Conservation (phyloP, 2,113 vertebrate species). For the Noctilio leporinus region DNA sequence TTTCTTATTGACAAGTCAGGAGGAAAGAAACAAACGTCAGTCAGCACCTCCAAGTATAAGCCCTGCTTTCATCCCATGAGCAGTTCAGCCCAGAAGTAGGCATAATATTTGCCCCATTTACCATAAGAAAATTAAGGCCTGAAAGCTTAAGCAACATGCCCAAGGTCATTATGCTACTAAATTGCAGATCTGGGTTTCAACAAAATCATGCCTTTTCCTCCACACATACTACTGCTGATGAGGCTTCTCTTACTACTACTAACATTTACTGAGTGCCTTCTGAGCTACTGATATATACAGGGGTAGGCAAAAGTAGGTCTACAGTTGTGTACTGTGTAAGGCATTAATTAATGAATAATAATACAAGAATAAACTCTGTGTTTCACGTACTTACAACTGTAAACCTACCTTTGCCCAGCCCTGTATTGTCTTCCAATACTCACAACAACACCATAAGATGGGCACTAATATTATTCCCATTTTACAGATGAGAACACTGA, state of each 20-base stretch:
- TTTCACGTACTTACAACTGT: background rate
- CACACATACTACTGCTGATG: background rate
- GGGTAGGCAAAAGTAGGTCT: background rate
- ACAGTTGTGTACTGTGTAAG: background rate
- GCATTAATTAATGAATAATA: background rate
- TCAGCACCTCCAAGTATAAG: background rate
- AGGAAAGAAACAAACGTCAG: background rate
- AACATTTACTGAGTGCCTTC: background rate
- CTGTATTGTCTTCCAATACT: background rate
- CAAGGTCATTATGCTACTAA: background rate
- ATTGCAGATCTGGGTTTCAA: background rate
- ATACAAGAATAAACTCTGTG: background rate
- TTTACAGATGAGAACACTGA: constrained; percentile 20
- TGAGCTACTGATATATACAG: background rate
- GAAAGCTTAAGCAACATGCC: background rate
- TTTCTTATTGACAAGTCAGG: background rate
- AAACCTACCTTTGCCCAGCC: background rate
- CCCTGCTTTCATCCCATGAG: background rate
- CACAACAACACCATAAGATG: background rate
- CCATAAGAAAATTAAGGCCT: background rate
- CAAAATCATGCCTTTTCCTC: constrained; percentile 8
- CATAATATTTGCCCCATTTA: background rate
- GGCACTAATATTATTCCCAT: background rate
- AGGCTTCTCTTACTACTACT: background rate
- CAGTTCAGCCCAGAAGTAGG: background rate